Base-by-base conservation (phyloP, 2,797 vertebrate species). In the Miichthys miiuy region DNA sequence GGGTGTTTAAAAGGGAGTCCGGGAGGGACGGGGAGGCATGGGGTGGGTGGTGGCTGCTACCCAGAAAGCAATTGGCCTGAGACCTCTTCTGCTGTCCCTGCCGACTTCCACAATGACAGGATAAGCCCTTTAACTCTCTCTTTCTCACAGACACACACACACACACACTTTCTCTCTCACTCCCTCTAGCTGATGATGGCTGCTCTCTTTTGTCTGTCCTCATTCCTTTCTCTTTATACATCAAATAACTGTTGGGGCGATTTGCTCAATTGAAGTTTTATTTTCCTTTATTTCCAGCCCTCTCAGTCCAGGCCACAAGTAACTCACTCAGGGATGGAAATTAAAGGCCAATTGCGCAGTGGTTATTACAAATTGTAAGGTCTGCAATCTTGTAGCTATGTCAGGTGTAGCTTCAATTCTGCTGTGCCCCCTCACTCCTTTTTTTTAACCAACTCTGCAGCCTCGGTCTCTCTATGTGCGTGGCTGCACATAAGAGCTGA, bases 21-120 rank as follows among this genome's bases (percentile, higher is more conserved):
- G 71, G 46, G 72, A 77, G 82, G 73, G 47, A 75, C 8, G 20
- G 41, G 63, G 54, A 66, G 60, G 61, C 61, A 61, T 54, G n/a
- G 65, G 75, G 74, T 82, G 78, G 77, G 75, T 14, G 68, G 68
- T 77, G 73, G 82, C 82, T 44, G 38, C 72, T 85, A 84, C 79
- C 84, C 80, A 77, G 79, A 92, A 87, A 90, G 86, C 86, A 92
- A 92, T 85, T 90, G 89, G 87, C 81, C 84, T 6, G 75, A 93
- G 85, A 87, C 75, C 72, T 88, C 88, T 82, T 77, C 48, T 83
- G 68, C 70, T 70, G 79, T 88, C 84, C 81, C 69, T 76, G 73
- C 67, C 23, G 74, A 80, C 85, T 87, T 77, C 79, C 60, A 75
- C 85, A 87, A 77, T 82, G 77, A 85, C 67, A 68, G 46, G 14